These are phyloP conservation scores for Lasioglossum oenotherae DNA, from an alignment of 2,888 invertebrate species.

Conservation along the genomic window DNA sequence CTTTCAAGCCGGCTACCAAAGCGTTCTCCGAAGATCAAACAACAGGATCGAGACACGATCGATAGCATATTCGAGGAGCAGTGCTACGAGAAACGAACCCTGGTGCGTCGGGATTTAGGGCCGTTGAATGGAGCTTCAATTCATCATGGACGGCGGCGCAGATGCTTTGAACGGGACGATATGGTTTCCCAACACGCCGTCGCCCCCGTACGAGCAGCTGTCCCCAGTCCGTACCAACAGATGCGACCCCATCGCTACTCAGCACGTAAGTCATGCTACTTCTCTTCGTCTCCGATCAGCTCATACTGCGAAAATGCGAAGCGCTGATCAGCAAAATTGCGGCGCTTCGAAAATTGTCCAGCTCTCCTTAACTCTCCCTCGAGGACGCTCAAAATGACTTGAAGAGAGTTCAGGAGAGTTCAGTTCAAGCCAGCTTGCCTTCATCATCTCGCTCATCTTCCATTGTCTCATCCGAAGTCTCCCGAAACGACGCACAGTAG, in stretches of 20 bases:
- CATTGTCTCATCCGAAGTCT: neutral
- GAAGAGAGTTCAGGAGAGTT: no score
- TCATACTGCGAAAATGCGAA: neutral
- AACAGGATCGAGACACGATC: constrained; percentile 21
- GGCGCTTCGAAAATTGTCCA: neutral
- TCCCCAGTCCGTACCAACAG: constrained; percentile 77
- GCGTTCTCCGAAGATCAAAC: constrained; percentile 54
- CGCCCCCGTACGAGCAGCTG: constrained; percentile 80
- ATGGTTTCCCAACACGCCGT: constrained; percentile 79
- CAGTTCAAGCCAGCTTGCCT: neutral
- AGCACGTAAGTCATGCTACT: constrained; percentile 76
- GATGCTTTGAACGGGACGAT: constrained; percentile 78
- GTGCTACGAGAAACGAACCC: constrained; percentile 23
- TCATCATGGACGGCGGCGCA: constrained; percentile 80
- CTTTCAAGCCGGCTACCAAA: constrained; percentile 39
- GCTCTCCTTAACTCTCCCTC: neutral
- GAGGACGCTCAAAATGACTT: neutral
- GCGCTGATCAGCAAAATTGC: neutral
- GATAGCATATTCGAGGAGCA: constrained; percentile 5
- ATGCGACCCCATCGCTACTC: constrained; percentile 74
- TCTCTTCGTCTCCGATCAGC: neutral
- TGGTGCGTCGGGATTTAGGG: constrained; percentile 42
- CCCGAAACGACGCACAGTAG: neutral
- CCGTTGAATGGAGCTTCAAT: constrained; percentile 78
- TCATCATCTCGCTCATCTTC: neutral